A percentile compares a stretch with the other conserved stretches of the same genome.
phyloP scores from a whole-genome alignment of 2,113 vertebrate genomes.

The Colaptes auratus region DNA sequence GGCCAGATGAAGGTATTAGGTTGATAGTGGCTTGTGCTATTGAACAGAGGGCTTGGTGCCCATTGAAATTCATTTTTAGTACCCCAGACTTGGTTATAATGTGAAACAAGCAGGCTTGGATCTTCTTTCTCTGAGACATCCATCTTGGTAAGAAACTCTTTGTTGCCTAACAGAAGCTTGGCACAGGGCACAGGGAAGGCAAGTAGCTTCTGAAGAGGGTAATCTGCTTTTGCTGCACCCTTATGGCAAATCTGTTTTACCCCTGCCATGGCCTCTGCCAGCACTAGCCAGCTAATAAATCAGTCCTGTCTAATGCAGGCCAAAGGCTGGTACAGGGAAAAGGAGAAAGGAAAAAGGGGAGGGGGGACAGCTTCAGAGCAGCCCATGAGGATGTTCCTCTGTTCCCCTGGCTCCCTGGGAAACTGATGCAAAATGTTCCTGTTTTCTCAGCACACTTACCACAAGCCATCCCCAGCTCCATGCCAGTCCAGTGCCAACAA shows the following conservation, averaged over 20 bases:
- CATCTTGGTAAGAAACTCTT: neutral
- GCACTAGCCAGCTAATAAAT: constrained; percentile 35
- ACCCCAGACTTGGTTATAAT: neutral
- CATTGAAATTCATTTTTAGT: neutral
- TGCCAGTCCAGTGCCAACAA: neutral
- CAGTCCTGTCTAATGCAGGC: constrained; percentile 12
- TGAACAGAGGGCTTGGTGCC: neutral
- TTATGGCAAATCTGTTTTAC: neutral
- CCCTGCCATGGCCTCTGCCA: neutral
- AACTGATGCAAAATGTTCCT: constrained; percentile 15
- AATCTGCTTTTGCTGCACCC: neutral
- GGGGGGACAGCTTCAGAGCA: neutral
- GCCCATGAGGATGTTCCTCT: neutral
- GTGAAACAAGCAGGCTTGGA: neutral
- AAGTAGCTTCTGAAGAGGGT: neutral
- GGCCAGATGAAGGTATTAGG: neutral
- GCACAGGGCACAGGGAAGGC: neutral
- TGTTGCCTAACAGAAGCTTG: neutral
- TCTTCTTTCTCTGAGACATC: neutral
- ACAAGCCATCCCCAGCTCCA: neutral
- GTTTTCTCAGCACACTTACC: neutral
- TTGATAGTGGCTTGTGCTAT: neutral
- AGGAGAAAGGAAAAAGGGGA: neutral
- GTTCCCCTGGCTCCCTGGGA: neutral
- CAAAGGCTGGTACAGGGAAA: neutral